phyloP scores from a whole-genome alignment of 1,140 invertebrate species.

The Neodiprion fabricii region DNA sequence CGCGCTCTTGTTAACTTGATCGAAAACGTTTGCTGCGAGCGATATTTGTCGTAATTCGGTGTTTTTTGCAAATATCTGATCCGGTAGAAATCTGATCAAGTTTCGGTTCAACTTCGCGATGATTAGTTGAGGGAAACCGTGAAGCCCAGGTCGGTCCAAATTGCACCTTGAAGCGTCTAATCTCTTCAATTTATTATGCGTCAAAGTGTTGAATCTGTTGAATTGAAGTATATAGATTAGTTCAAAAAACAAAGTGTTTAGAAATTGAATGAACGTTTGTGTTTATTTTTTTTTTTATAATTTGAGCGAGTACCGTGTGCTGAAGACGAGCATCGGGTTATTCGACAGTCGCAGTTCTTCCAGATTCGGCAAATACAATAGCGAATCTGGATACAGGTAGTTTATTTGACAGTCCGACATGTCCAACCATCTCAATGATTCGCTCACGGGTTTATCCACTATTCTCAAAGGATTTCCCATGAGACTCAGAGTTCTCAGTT shows the following conservation, averaged over 20 bases:
- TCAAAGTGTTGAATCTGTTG: slow-evolving; percentile 59
- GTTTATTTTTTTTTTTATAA: not conserved
- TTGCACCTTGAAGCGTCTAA: slow-evolving; percentile 72
- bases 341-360: slow-evolving; percentile 46
- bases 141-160: slow-evolving; percentile 66
- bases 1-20: slow-evolving; percentile 55
- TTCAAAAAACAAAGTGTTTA: too few species aligned
- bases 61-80: slow-evolving; percentile 68
- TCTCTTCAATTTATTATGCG: slow-evolving; percentile 54
- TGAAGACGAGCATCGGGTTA: slow-evolving; percentile 47
- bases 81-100: slow-evolving; percentile 62
- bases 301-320: slow-evolving; percentile 37
- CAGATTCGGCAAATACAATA: slow-evolving; percentile 44
- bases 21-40: slow-evolving; percentile 69
- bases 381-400: slow-evolving; percentile 43
- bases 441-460: slow-evolving; percentile 40
- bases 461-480: slow-evolving; percentile 46
- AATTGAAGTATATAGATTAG: slow-evolving; percentile 22
- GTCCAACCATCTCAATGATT: slow-evolving; percentile 48
- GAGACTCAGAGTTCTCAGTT: slow-evolving; percentile 42
- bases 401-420: slow-evolving; percentile 51
- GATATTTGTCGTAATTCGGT: slow-evolving; percentile 66
- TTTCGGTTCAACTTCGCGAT: slow-evolving; percentile 67
- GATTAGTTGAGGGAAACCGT: slow-evolving; percentile 66
- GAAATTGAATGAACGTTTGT: slow-evolving; percentile 9